phyloP scores from a whole-genome alignment of 2,797 vertebrate genomes.

The Scyliorhinus canicula region DNA sequence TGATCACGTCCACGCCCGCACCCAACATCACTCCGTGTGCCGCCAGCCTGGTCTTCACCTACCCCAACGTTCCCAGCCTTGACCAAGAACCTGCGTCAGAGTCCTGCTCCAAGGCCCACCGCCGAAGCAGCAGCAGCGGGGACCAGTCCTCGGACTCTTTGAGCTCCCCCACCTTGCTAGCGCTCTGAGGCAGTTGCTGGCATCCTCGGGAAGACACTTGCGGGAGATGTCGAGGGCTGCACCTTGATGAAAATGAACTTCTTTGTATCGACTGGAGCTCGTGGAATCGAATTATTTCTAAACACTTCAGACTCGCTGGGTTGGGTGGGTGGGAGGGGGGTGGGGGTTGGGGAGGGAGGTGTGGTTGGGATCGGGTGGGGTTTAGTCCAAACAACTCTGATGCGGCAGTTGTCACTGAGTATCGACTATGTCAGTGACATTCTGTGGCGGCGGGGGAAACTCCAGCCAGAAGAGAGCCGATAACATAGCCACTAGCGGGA shows the following conservation, averaged over 20 bases:
- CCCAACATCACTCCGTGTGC: slow-evolving; percentile 72
- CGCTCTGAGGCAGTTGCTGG: slow-evolving; percentile 66
- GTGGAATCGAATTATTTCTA: not conserved
- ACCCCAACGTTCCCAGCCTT: slow-evolving; percentile 76
- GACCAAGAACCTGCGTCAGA: slow-evolving; percentile 95
- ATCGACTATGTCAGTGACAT: not conserved
- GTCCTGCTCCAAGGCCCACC: slow-evolving; percentile 97
- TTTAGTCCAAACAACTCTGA: not conserved
- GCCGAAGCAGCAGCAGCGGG: slow-evolving; percentile 96
- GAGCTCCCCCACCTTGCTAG: slow-evolving; percentile 95
- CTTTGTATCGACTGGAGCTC: not conserved
- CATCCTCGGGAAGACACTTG: not conserved
- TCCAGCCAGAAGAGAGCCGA: too few relatives aligned
- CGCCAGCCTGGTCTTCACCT: slow-evolving; percentile 94
- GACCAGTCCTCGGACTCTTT: slow-evolving; percentile 98
- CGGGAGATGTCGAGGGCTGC: not conserved
- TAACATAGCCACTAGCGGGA: too few relatives aligned
- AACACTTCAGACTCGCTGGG: not conserved
- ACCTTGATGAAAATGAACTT: not conserved
- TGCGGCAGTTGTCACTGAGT: not conserved
- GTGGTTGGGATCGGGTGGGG: not conserved
- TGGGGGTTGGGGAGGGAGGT: too few relatives aligned
- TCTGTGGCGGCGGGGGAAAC: not conserved
- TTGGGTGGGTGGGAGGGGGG: not conserved
- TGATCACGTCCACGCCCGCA: slow-evolving; percentile 88